phyloP scores from a whole-genome alignment of 1,140 invertebrate genomes.

The Zaprionus kolodkinae region DNA sequence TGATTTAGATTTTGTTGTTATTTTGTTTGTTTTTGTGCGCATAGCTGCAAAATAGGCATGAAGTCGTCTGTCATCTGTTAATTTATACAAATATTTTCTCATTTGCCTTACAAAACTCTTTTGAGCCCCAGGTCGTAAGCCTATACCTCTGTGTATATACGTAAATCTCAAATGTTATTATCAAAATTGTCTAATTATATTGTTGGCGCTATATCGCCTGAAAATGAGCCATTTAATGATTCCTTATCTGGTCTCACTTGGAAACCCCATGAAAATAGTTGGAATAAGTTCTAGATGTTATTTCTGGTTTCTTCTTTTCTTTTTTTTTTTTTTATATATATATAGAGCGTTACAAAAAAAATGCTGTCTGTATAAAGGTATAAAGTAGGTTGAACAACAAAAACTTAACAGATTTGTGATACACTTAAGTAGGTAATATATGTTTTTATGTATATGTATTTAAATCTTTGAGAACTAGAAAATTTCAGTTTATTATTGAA shows the following conservation, averaged over 20 bases:
- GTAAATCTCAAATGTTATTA: conserved; percentile 68
- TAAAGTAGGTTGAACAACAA: conserved; percentile 35
- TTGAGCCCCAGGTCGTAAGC: conserved; percentile 48
- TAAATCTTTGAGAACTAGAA: conserved; percentile 45
- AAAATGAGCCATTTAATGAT: conserved; percentile 18
- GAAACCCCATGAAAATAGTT: conserved; percentile 24
- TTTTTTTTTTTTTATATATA: conserved; percentile 12
- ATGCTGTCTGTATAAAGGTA: conserved; percentile 15
- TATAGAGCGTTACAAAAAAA: conserved; percentile 34
- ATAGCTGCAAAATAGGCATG: conserved; percentile 60
- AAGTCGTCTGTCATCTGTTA: conserved; percentile 22
- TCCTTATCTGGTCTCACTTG: conserved; percentile 24
- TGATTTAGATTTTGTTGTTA: neutral
- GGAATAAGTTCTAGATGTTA: conserved; percentile 36
- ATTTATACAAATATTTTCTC: conserved; percentile 69
- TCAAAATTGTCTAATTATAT: conserved; percentile 65
- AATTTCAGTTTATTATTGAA: conserved; percentile 26
- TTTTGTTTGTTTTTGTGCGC: conserved; percentile 56
- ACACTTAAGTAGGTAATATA: conserved; percentile 17
- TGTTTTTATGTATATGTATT: conserved; percentile 6
- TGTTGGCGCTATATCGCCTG: conserved; percentile 30
- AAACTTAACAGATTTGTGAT: conserved; percentile 35
- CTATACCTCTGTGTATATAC: conserved; percentile 54
- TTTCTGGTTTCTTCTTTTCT: conserved; percentile 19
- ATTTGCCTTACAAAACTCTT: conserved; percentile 56